A percentile compares a stretch with the other conserved stretches of the same genome.
Evolutionary conservation across 30 jellyfish, hydroid and myxozoan genomes (phyloP).

Genomic region (Chrysaora quinquecirrha): DNA sequence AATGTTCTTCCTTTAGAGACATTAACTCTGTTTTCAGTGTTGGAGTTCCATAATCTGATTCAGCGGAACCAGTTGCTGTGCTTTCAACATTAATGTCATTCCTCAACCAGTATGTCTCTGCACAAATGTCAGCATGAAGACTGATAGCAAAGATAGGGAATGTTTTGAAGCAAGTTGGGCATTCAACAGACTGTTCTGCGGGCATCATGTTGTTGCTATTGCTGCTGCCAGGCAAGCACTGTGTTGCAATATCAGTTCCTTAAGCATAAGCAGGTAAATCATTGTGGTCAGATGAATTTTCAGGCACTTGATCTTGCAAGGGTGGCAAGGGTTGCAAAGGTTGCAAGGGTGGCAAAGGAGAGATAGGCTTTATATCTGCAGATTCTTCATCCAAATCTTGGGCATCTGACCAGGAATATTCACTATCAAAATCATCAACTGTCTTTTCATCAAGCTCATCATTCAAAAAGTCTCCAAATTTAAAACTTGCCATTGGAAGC

Average conservation of each 20-base stretch:
- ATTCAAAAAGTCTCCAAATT: neutral
- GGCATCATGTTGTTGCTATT: neutral
- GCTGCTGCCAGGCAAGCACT: constrained; percentile 29
- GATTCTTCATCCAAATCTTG: too few species aligned
- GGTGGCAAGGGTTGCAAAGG: too few species aligned
- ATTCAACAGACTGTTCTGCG: neutral
- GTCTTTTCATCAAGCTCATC: neutral
- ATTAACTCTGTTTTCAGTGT: neutral
- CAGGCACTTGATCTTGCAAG: too few species aligned
- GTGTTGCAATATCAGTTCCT: too few species aligned
- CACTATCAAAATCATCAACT: neutral
- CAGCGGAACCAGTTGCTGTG: constrained; percentile 8
- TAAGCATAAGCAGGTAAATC: too few species aligned
- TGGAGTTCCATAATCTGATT: neutral
- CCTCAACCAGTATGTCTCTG: neutral
- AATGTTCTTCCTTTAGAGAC: neutral
- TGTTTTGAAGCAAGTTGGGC: neutral
- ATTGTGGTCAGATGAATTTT: neutral
- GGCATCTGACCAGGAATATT: too few species aligned
- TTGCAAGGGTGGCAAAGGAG: neutral
- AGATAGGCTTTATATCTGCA: neutral
- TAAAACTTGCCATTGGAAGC: constrained; percentile 17
- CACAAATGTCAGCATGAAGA: neutral
- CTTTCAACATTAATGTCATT: neutral
- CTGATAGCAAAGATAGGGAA: neutral